A percentile compares a stretch with the other conserved stretches of the same genome.
Evolutionary conservation across 2,113 vertebrate species (phyloP).

Genomic region (Calcarius ornatus): DNA sequence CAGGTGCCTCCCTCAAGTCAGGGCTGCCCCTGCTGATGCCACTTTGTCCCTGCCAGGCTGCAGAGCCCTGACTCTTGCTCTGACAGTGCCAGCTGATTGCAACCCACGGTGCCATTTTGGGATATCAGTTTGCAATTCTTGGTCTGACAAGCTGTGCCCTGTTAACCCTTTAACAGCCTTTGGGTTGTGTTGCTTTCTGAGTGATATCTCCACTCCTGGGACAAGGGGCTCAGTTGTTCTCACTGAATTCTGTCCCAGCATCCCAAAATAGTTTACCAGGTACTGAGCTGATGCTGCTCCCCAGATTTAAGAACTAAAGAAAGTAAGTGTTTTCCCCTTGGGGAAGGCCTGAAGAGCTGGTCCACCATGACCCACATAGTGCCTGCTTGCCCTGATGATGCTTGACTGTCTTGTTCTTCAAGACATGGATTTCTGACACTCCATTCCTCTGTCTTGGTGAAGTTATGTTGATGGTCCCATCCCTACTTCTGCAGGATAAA

Average conservation of each 20-base stretch:
- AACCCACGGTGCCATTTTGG: not conserved
- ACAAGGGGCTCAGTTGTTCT: not conserved
- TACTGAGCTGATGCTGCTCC: not conserved
- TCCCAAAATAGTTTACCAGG: not conserved
- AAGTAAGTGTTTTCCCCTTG: not conserved
- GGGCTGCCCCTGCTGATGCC: not conserved
- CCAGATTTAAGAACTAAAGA: not conserved
- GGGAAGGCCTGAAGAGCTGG: not conserved
- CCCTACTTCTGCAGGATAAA: not conserved
- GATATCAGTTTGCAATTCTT: not conserved
- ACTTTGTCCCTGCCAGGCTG: not conserved
- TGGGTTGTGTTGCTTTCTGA: not conserved
- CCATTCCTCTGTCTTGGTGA: not conserved
- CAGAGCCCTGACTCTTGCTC: not conserved
- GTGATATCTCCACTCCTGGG: not conserved
- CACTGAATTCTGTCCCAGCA: not conserved
- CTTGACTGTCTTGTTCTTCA: not conserved
- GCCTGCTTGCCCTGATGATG: not conserved
- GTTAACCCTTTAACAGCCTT: not conserved
- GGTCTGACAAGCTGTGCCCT: not conserved
- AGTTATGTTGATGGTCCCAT: not conserved
- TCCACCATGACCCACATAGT: not conserved
- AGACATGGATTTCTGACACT: not conserved
- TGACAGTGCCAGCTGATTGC: not conserved
- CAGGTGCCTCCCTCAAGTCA: not conserved